These are phyloP conservation scores for Adelosebastes latens DNA, from an alignment of 2,797 vertebrate genomes.

Conservation along the genomic window DNA sequence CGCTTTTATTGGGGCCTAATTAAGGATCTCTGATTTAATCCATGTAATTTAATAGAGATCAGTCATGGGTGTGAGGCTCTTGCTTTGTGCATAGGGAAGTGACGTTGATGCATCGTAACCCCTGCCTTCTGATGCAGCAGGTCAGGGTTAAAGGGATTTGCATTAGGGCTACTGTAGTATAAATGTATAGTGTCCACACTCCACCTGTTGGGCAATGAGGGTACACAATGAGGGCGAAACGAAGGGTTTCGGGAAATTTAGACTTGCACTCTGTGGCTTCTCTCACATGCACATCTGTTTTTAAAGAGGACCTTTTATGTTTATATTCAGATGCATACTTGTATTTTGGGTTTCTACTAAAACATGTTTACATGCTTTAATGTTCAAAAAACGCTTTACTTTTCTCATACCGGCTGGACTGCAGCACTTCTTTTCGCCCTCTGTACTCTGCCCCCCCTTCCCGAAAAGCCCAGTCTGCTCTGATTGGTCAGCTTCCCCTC, in stretches of 20 bases:
- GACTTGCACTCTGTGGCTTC: neutral
- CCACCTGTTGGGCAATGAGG: conserved; percentile 34
- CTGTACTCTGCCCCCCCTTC: no score
- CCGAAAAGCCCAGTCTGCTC: no score
- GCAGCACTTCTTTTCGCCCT: no score
- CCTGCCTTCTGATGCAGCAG: conserved; percentile 24
- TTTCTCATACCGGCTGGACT: no score
- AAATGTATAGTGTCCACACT: conserved; percentile 37
- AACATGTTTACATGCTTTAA: no score
- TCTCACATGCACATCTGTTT: neutral
- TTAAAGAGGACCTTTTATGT: no score
- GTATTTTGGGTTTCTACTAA: no score
- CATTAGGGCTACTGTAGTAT: neutral
- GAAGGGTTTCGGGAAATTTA: neutral
- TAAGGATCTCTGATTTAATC: conserved; percentile 87
- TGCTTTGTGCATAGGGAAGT: conserved; percentile 53
- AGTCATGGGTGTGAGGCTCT: conserved; percentile 62
- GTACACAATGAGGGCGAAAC: neutral
- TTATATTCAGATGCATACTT: no score
- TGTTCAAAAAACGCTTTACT: no score
- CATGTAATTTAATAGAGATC: conserved; percentile 80
- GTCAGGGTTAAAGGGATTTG: conserved; percentile 47
- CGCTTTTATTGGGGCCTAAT: conserved; percentile 84
- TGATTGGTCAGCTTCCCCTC: no score
- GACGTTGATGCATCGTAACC: conserved; percentile 53